Percentiles rank a stretch among this genome's conserved stretches.
These are phyloP conservation scores for Epinephelus coioides DNA, from an alignment of 2,797 vertebrate genomes.

Conservation along the genomic window DNA sequence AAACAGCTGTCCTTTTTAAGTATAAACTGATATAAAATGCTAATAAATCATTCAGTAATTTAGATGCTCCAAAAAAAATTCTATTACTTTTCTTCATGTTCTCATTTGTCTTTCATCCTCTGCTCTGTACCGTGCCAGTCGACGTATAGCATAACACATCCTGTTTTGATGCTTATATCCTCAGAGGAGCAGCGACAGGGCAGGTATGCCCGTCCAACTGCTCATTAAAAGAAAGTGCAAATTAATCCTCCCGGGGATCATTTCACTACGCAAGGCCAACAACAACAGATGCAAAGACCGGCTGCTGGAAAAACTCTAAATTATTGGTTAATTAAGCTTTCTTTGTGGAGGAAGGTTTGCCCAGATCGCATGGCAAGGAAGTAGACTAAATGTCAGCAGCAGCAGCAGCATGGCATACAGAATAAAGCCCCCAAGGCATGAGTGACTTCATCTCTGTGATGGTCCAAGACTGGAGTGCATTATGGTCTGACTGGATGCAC, in stretches of 20 bases:
- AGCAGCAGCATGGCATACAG: conserved; percentile 41
- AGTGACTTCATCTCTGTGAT: conserved; percentile 62
- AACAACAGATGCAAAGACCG: conserved; percentile 75
- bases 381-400: conserved; percentile 64
- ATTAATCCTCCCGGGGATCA: conserved; percentile 78
- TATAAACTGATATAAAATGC: neutral
- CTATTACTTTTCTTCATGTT: neutral
- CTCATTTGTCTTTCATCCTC: neutral
- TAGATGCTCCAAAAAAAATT: neutral
- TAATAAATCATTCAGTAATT: neutral
- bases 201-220: conserved; percentile 66
- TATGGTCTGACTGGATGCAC: conserved; percentile 35
- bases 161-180: conserved; percentile 71
- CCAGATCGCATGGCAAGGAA: conserved; percentile 36
- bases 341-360: conserved; percentile 45
- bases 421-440: conserved; percentile 53
- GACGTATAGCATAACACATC: conserved; percentile 51
- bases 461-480: conserved; percentile 53
- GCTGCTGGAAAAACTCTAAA: conserved; percentile 67
- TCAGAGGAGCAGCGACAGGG: conserved; percentile 66
- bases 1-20: neutral
- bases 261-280: conserved; percentile 54
- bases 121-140: neutral
- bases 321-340: conserved; percentile 70
- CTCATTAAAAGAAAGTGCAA: conserved; percentile 80